These are phyloP conservation scores for Zoanthus sansibaricus DNA, from an alignment of 92 coral and sea anemone species.

Conservation along the genomic window DNA sequence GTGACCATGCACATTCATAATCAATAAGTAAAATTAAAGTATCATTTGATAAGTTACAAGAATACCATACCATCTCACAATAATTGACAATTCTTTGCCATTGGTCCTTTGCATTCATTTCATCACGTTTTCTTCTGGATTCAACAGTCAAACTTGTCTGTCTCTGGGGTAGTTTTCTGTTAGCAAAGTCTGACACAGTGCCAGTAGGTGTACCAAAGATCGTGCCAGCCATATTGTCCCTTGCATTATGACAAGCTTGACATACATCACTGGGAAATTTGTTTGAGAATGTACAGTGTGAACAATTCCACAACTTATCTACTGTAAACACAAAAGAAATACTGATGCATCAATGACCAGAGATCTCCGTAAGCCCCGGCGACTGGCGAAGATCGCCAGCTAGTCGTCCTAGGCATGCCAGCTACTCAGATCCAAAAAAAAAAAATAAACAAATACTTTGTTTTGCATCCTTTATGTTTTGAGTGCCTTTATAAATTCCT, in stretches of 20 bases:
- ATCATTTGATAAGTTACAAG: not conserved
- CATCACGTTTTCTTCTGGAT: slow-evolving; percentile 90
- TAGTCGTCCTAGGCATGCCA: too few relatives aligned
- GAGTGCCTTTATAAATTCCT: too few relatives aligned
- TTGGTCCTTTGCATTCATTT: slow-evolving; percentile 88
- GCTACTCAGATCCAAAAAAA: too few relatives aligned
- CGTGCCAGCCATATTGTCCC: not conserved
- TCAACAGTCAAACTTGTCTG: slow-evolving; percentile 91
- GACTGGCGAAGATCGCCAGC: too few relatives aligned
- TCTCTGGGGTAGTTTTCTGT: slow-evolving; percentile 46
- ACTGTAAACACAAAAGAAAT: not conserved
- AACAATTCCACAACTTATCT: slow-evolving; percentile 66
- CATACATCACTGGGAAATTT: slow-evolving; percentile 37
- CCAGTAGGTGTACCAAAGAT: not conserved
- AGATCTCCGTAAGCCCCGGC: too few relatives aligned
- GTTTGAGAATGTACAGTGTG: slow-evolving; percentile 70
- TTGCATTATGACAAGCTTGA: slow-evolving; percentile 24
- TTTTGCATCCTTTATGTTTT: too few relatives aligned
- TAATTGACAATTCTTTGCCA: slow-evolving; percentile 80
- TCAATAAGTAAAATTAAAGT: too few relatives aligned
- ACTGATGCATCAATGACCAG: too few relatives aligned
- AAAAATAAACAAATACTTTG: too few relatives aligned
- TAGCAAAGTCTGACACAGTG: not conserved
- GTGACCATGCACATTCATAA: too few relatives aligned
- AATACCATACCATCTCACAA: slow-evolving; percentile 74